These are phyloP conservation scores for Phrynocephalus forsythii DNA, from an alignment of 2,797 vertebrate genomes.

Conservation along the genomic window DNA sequence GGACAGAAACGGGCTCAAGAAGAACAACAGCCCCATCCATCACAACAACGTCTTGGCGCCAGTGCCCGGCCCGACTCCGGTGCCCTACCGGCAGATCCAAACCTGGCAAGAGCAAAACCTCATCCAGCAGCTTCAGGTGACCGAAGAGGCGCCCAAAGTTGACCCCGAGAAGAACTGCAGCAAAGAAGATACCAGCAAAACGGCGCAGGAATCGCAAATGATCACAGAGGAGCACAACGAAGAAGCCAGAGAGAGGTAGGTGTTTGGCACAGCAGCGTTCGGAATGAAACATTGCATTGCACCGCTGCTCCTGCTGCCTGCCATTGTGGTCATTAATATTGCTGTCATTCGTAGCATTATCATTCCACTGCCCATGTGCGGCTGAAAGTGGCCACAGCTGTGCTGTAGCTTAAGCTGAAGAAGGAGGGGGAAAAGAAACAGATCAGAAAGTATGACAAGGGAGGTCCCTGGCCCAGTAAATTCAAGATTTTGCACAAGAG, in stretches of 20 bases:
- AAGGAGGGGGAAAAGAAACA: too few species aligned
- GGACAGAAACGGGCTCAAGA: conserved; percentile 91
- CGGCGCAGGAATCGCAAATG: conserved; percentile 83
- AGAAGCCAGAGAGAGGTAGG: conserved; percentile 90
- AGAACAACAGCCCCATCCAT: conserved; percentile 90
- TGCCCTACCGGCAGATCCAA: conserved; percentile 84
- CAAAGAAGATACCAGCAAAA: conserved; percentile 81
- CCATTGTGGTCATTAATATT: not conserved
- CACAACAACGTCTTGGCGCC: conserved; percentile 87
- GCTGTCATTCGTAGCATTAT: not conserved
- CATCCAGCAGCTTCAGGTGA: conserved; percentile 84
- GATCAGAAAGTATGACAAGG: not conserved
- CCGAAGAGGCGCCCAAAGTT: conserved; percentile 84
- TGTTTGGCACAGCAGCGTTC: conserved; percentile 46
- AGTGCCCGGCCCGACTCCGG: conserved; percentile 85
- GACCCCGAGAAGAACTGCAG: conserved; percentile 76
- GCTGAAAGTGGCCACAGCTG: too few species aligned
- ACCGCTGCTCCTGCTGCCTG: conserved; percentile 38
- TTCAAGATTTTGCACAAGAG: not conserved
- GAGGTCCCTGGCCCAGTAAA: not conserved
- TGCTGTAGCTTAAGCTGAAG: too few species aligned
- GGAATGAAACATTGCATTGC: conserved; percentile 26
- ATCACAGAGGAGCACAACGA: conserved; percentile 82
- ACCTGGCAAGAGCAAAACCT: conserved; percentile 87
- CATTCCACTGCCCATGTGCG: too few species aligned